Evolutionary conservation across 2,113 vertebrate species (phyloP).

Genomic region (Bos indicus): DNA sequence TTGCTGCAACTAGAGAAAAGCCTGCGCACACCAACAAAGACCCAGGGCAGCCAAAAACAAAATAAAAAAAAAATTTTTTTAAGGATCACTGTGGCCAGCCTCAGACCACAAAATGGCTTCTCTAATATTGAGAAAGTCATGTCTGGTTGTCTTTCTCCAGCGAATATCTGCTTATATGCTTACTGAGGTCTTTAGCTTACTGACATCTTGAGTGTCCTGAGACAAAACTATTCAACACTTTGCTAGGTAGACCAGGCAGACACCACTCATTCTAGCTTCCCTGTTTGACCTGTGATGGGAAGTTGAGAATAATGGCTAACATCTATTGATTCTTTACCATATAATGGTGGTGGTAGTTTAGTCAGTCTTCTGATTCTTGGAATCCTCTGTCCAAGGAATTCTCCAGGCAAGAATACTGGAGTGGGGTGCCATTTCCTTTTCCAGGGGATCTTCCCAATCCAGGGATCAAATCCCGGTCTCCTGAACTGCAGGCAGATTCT

Average conservation of each 20-base stretch:
- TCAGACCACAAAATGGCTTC: neutral
- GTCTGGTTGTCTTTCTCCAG: neutral
- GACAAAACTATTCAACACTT: neutral
- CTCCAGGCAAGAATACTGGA: neutral
- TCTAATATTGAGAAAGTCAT: neutral
- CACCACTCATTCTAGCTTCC: neutral
- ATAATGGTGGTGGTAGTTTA: neutral
- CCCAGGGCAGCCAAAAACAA: neutral
- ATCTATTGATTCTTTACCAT: neutral
- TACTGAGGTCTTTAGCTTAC: neutral
- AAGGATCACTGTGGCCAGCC: neutral
- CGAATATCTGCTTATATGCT: neutral
- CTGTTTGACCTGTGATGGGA: neutral
- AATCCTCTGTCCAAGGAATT: neutral
- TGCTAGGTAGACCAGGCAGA: neutral
- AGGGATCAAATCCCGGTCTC: neutral
- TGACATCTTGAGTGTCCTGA: neutral
- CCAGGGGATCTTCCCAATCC: neutral
- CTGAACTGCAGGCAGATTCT: neutral
- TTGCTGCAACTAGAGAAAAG: neutral
- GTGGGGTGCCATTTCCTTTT: neutral
- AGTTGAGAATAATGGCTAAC: neutral
- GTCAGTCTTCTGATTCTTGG: neutral
- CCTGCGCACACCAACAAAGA: neutral
- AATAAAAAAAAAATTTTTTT: neutral